These are phyloP conservation scores for Atherinosoma microstoma DNA, from an alignment of 2,797 vertebrate species.

Conservation along the genomic window DNA sequence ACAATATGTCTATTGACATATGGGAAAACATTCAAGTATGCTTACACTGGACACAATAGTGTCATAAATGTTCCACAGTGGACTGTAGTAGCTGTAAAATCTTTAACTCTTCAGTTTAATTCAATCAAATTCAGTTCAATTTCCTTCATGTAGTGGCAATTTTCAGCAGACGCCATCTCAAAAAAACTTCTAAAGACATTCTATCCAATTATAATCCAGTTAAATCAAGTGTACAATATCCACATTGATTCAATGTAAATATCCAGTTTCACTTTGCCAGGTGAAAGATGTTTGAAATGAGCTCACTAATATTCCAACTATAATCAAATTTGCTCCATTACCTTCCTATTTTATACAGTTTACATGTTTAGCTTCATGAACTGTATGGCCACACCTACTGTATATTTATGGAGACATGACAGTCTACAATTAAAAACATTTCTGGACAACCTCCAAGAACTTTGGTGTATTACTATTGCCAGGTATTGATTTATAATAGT, in stretches of 20 bases:
- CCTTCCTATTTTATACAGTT: background rate
- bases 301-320: background rate
- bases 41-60: background rate
- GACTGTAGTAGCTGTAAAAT: background rate
- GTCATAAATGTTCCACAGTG: background rate
- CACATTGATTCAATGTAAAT: background rate
- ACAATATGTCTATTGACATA: too few species aligned
- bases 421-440: too few species aligned
- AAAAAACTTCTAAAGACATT: background rate
- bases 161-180: too few species aligned
- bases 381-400: too few species aligned
- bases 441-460: too few species aligned
- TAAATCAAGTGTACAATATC: background rate
- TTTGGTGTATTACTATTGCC: too few species aligned
- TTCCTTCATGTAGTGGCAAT: background rate
- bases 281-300: background rate
- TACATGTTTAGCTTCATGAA: background rate
- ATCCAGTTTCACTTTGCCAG: background rate
- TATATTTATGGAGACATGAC: too few species aligned
- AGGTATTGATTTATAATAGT: too few species aligned
- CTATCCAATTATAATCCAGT: background rate
- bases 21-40: background rate
- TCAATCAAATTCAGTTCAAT: background rate
- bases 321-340: background rate
- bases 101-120: background rate